Conservation (phyloP, 2,888 invertebrate genomes). For the Dolichopus griseipennis region DNA sequence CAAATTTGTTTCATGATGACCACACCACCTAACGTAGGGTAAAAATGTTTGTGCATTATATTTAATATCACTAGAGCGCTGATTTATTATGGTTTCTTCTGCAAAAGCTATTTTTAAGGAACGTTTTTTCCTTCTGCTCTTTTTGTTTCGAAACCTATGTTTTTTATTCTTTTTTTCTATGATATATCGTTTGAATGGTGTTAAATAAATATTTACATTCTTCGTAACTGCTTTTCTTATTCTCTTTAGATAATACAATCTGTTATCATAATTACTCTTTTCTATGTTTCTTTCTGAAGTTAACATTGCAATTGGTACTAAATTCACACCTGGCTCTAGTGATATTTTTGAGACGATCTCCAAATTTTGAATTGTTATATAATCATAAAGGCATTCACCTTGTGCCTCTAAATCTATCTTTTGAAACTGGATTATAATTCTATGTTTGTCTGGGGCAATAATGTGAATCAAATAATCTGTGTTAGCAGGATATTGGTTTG, state of each 20-base stretch:
- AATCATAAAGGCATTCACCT: conserved; percentile 71
- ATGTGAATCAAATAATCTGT: conserved; percentile 62
- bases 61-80: conserved; percentile 15
- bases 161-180: not conserved
- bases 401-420: conserved; percentile 66
- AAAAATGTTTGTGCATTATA: conserved; percentile 34
- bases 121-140: not conserved
- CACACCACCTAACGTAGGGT: conserved; percentile 48
- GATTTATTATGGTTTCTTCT: conserved; percentile 5
- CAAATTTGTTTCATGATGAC: conserved; percentile 47
- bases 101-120: conserved; percentile 18
- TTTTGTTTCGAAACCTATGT: conserved; percentile 13
- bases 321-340: conserved; percentile 32
- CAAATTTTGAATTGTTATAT: conserved; percentile 53
- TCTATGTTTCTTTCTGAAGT: conserved; percentile 23
- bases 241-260: conserved; percentile 22
- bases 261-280: conserved; percentile 23
- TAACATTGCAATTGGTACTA: conserved; percentile 33
- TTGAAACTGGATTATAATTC: conserved; percentile 60
- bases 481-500: conserved; percentile 61
- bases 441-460: conserved; percentile 54
- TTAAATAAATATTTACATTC: not conserved
- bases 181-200: not conserved
- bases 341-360: conserved; percentile 31
- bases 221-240: conserved; percentile 10